Evolutionary conservation across 2,113 vertebrate genomes (phyloP), one percentile per base, ranked within the genome.

Genomic region (Merops nubicus): DNA sequence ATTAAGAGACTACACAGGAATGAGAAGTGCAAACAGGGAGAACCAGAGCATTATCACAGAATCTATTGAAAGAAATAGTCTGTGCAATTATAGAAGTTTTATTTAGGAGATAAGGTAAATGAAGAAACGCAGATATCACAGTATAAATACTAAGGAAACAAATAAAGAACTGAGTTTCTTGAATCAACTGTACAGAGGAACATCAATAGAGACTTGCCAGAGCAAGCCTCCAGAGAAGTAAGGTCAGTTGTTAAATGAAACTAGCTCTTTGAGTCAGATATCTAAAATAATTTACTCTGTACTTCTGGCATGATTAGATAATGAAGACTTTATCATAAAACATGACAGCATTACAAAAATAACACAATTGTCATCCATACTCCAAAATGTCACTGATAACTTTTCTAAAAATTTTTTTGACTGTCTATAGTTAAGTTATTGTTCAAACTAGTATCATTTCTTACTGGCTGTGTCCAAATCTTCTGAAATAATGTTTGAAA

Each of bases 201-300:
- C 64, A 80, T 91, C 88, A 86, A 94, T 91, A 93, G 92, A 91
- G 50, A 81, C 85, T 88, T 92, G 11, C 63, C 36, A 81, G 51
- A 51, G 9, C 18, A 65, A 95, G 63, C 11, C 38, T 89, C 59
- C 23, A 25, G 76, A 95, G 54, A 75, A 91, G 23, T 48, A 80
- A 87, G 31, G 53, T 83, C 53, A 83, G 43, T 62, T 89, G 88
- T 72, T 70, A 34, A 22, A 77, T 38, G 57, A 74, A 95, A 77
- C 17, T 45, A 68, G 8, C 5, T 51, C 23, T 90, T 86, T 82
- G n/a, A 76, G 45, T 89, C 38, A 90, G 72, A 93, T 77, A 76
- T 34, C 16, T 84, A 29, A 84, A 86, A 68, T 57, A 69, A 62
- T 78, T 86, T 70, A 9, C 21, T 48, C 15, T 65, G 13, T 63